phyloP scores from a whole-genome alignment of 92 coral and sea anemone genomes.

The Isaurus tuberculatus region DNA sequence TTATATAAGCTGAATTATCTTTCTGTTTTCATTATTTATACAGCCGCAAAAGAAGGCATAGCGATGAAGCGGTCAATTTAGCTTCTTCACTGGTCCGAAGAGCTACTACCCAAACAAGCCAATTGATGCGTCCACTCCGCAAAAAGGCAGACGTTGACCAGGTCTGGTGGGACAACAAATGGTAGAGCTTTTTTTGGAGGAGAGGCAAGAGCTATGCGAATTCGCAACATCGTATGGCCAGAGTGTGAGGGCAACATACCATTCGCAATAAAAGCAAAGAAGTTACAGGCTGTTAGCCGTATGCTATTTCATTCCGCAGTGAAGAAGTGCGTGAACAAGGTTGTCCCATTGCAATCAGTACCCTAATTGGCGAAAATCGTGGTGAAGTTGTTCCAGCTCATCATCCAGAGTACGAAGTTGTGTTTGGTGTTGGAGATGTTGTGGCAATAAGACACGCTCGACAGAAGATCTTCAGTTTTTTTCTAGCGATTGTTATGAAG shows the following conservation, averaged over 20 bases:
- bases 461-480: slow-evolving; percentile 58
- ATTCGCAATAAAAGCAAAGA: slow-evolving; percentile 60
- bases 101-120: too few relatives aligned
- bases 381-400: slow-evolving; percentile 35
- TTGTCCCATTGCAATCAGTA: slow-evolving; percentile 32
- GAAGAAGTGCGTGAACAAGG: slow-evolving; percentile 35
- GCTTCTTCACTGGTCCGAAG: too few relatives aligned
- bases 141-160: too few relatives aligned
- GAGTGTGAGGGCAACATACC: slow-evolving; percentile 60
- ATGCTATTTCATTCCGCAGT: slow-evolving; percentile 57
- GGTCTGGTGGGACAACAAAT: slow-evolving; percentile 29
- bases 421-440: slow-evolving; percentile 49
- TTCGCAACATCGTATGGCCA: slow-evolving; percentile 62
- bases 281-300: slow-evolving; percentile 58
- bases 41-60: too few relatives aligned
- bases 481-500: slow-evolving; percentile 59
- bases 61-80: too few relatives aligned
- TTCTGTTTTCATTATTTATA: too few relatives aligned
- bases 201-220: slow-evolving; percentile 41
- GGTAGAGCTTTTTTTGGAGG: slow-evolving; percentile 16
- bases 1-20: neutral
- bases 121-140: too few relatives aligned
- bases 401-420: slow-evolving; percentile 28
- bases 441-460: slow-evolving; percentile 66
- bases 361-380: slow-evolving; percentile 40